These are phyloP conservation scores for Heliconius congener DNA, from an alignment of 1,140 invertebrate species.

Conservation along the genomic window DNA sequence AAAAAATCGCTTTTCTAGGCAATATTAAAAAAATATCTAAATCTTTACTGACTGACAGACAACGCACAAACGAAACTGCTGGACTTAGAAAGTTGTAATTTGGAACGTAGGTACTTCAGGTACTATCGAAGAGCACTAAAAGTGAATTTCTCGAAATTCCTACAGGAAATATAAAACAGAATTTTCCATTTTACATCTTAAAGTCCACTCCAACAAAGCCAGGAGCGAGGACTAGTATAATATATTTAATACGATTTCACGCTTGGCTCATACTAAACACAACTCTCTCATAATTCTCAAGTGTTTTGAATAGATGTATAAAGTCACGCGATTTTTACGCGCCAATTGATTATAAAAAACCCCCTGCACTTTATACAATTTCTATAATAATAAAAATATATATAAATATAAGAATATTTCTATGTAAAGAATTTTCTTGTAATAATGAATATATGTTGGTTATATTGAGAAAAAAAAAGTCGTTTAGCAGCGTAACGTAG, in stretches of 20 bases:
- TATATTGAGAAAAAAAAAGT: not conserved
- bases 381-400: not conserved
- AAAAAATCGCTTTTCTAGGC: too few relatives aligned
- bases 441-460: not conserved
- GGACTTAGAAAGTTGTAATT: too few relatives aligned
- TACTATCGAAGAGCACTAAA: too few relatives aligned
- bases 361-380: not conserved
- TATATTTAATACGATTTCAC: conserved; percentile 25
- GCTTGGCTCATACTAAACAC: conserved; percentile 22
- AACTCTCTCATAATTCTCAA: conserved; percentile 26
- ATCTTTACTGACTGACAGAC: too few relatives aligned
- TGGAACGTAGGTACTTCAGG: too few relatives aligned
- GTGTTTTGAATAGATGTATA: conserved; percentile 19
- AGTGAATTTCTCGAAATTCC: too few relatives aligned
- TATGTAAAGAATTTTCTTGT: not conserved
- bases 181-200: too few relatives aligned
- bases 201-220: too few relatives aligned
- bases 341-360: conserved; percentile 31
- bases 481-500: too few relatives aligned
- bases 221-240: not conserved
- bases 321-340: conserved; percentile 38
- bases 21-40: too few relatives aligned
- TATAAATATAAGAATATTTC: not conserved
- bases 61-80: too few relatives aligned
- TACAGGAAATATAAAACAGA: too few relatives aligned